These are phyloP conservation scores for Gibbula magus DNA, from an alignment of 2,888 invertebrate genomes.

Conservation along the genomic window DNA sequence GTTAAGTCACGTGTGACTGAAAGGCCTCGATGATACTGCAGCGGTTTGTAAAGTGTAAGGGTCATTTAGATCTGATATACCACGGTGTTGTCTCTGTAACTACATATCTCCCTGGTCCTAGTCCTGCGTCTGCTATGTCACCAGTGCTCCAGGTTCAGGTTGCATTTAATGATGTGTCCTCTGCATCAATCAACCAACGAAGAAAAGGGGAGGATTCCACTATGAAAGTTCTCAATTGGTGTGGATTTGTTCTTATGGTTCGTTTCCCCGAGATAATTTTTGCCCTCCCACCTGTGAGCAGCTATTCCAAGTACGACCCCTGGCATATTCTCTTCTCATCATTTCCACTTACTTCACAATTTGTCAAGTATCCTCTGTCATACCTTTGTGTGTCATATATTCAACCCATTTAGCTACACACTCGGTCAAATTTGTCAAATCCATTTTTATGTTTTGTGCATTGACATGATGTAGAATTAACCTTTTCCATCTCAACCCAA, in stretches of 20 bases:
- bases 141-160: background rate
- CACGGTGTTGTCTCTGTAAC: background rate
- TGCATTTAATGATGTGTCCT: slow-evolving; percentile 3
- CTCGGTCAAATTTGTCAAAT: no score
- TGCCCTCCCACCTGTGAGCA: background rate
- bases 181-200: background rate
- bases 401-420: no score
- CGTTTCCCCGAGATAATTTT: background rate
- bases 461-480: no score
- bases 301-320: background rate
- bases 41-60: background rate
- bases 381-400: background rate
- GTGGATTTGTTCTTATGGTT: background rate
- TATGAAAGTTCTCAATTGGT: background rate
- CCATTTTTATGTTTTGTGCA: no score
- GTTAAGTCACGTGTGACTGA: background rate
- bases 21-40: background rate
- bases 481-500: no score
- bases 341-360: background rate
- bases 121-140: background rate
- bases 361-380: background rate
- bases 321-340: background rate
- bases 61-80: background rate
- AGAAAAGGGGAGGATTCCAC: background rate
- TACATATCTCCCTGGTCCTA: background rate